Conservation (phyloP, 2,113 vertebrate genomes). For the Albula goreensis region DNA sequence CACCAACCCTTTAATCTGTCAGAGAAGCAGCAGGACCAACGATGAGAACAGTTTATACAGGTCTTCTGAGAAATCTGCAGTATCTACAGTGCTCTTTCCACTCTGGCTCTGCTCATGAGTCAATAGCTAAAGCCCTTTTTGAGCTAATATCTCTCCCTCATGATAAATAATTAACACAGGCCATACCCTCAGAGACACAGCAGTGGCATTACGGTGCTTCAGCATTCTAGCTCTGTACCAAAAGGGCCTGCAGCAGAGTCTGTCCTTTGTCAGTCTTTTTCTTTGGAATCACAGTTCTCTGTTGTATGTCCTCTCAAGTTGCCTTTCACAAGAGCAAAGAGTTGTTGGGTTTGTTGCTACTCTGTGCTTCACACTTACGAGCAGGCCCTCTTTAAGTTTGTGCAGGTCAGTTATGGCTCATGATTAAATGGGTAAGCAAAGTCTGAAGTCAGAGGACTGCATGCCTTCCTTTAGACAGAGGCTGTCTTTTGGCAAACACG, state of each 20-base stretch:
- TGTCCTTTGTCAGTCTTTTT: not conserved
- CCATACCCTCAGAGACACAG: not conserved
- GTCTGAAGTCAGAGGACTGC: not conserved
- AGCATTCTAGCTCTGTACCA: not conserved
- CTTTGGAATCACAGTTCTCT: not conserved
- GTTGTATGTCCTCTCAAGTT: not conserved
- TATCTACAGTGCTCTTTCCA: not conserved
- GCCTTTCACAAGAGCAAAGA: not conserved
- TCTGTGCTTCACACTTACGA: not conserved
- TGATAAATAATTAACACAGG: not conserved
- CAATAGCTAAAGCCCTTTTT: constrained; percentile 25
- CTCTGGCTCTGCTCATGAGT: not conserved
- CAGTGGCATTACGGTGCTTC: not conserved
- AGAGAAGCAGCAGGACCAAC: not conserved
- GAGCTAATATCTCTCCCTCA: constrained; percentile 11
- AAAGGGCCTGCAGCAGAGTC: not conserved
- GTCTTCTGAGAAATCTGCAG: not conserved
- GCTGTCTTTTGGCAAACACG: too few relatives aligned
- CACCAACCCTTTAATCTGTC: not conserved
- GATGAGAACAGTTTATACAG: not conserved
- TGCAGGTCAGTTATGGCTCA: not conserved
- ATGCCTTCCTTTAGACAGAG: not conserved
- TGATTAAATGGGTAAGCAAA: not conserved
- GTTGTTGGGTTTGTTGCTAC: not conserved
- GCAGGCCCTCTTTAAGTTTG: not conserved